A percentile compares a stretch with the other conserved stretches of the same genome.
These are phyloP conservation scores for Andrena cerasifolii DNA, from an alignment of 1,140 invertebrate genomes.

Conservation along the genomic window DNA sequence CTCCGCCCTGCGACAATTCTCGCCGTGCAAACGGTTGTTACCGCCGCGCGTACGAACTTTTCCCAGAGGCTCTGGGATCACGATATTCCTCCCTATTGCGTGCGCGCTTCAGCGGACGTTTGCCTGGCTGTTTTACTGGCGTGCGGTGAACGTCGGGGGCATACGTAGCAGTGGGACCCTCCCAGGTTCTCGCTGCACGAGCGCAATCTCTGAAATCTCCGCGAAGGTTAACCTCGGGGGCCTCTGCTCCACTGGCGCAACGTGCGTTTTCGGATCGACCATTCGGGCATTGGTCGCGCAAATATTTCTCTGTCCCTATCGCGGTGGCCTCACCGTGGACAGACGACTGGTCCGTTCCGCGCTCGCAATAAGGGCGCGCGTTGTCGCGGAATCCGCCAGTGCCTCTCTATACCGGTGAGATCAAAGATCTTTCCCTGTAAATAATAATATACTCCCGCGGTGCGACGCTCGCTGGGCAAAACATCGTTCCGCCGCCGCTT, in stretches of 20 bases:
- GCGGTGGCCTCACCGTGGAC: neutral
- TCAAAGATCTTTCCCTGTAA: slow-evolving; percentile 8
- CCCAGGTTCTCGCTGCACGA: slow-evolving; percentile 23
- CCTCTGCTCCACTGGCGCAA: too few species aligned
- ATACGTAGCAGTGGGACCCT: slow-evolving; percentile 18
- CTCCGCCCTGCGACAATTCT: slow-evolving; percentile 35
- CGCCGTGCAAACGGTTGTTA: neutral
- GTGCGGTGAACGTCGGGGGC: slow-evolving; percentile 33
- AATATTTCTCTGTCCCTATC: slow-evolving; percentile 5
- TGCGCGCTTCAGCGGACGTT: slow-evolving; percentile 10
- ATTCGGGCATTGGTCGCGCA: slow-evolving; percentile 7
- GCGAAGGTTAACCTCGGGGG: neutral
- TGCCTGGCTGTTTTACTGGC: slow-evolving; percentile 5
- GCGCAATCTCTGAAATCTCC: slow-evolving; percentile 4
- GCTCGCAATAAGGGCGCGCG: slow-evolving; percentile 12
- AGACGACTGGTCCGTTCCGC: neutral
- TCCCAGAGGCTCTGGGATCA: neutral
- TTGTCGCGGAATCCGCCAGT: slow-evolving; percentile 1
- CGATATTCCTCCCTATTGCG: neutral
- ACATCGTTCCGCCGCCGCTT: neutral
- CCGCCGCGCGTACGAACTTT: neutral
- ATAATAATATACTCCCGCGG: neutral
- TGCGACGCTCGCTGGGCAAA: neutral
- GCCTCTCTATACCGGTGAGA: neutral
- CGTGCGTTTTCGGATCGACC: slow-evolving; percentile 3